phyloP scores from a whole-genome alignment of 2,113 vertebrate genomes.

The Salvator merianae region DNA sequence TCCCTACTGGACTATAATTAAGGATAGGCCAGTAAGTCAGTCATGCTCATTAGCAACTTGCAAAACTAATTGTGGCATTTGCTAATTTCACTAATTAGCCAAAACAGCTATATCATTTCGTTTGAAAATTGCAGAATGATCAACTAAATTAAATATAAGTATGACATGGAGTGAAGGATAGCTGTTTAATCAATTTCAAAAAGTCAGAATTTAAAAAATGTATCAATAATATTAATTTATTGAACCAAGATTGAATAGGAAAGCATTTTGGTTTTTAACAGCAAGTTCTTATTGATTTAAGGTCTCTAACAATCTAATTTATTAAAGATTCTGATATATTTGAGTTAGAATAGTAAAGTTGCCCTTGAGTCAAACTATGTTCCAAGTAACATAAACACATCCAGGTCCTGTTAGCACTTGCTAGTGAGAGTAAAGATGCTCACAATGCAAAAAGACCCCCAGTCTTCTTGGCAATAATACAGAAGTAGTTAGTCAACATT shows the following conservation, averaged over 20 bases:
- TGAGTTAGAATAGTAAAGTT: too few relatives aligned
- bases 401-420: too few relatives aligned
- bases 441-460: too few relatives aligned
- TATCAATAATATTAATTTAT: background rate
- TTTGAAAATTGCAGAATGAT: background rate
- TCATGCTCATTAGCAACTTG: background rate
- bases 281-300: too few relatives aligned
- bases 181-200: background rate
- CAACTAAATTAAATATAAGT: background rate
- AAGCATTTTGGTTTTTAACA: background rate
- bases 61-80: constrained; percentile 9
- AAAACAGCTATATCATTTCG: background rate
- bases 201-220: background rate
- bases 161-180: background rate
- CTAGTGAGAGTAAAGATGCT: too few relatives aligned
- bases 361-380: too few relatives aligned
- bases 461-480: too few relatives aligned
- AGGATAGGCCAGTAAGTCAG: background rate
- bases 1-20: constrained; percentile 9
- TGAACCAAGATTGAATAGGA: too few relatives aligned
- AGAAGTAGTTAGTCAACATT: too few relatives aligned
- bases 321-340: too few relatives aligned
- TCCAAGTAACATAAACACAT: too few relatives aligned
- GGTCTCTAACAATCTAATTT: too few relatives aligned
- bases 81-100: constrained; percentile 12